Conservation (phyloP, 2,888 invertebrate genomes). For the Folsomia candida region DNA sequence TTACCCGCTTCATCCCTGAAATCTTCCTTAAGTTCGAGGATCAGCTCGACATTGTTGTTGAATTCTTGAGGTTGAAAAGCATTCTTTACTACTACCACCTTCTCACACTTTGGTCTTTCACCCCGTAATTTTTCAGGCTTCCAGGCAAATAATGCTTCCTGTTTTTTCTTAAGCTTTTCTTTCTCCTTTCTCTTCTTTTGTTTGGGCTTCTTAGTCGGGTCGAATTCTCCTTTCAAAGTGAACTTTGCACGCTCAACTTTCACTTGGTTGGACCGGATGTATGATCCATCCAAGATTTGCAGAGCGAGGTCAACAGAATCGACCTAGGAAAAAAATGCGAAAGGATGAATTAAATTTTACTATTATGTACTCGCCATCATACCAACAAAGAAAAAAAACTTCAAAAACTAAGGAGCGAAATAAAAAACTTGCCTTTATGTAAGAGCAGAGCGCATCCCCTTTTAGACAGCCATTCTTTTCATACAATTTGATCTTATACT, state of each 20-base stretch:
- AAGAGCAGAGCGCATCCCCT: conserved; percentile 95
- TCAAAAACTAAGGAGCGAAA: conserved; percentile 17
- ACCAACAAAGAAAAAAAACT: conserved; percentile 17
- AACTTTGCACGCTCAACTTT: conserved; percentile 91
- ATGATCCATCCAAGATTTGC: conserved; percentile 83
- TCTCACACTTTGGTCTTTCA: conserved; percentile 82
- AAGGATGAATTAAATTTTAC: not conserved
- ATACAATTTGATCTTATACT: conserved; percentile 89
- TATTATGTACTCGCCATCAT: conserved; percentile 9
- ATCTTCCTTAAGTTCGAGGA: conserved; percentile 88
- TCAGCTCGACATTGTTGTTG: conserved; percentile 80
- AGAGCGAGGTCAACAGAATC: conserved; percentile 93
- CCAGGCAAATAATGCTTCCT: conserved; percentile 96
- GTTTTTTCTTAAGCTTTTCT: conserved; percentile 85
- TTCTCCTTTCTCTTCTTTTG: conserved; percentile 80
- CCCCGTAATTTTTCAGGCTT: conserved; percentile 86
- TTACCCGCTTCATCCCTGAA: conserved; percentile 83
- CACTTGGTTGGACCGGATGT: conserved; percentile 74
- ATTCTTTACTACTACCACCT: conserved; percentile 88
- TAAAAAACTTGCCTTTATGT: conserved; percentile 73
- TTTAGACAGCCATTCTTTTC: conserved; percentile 75
- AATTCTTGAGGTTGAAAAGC: conserved; percentile 86
- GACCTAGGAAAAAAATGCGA: conserved; percentile 56
- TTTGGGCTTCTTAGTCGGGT: conserved; percentile 88
- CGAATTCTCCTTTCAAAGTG: conserved; percentile 87